Evolutionary conservation across 2,113 vertebrate genomes (phyloP).

Genomic region (Xyliphius kryptos): DNA sequence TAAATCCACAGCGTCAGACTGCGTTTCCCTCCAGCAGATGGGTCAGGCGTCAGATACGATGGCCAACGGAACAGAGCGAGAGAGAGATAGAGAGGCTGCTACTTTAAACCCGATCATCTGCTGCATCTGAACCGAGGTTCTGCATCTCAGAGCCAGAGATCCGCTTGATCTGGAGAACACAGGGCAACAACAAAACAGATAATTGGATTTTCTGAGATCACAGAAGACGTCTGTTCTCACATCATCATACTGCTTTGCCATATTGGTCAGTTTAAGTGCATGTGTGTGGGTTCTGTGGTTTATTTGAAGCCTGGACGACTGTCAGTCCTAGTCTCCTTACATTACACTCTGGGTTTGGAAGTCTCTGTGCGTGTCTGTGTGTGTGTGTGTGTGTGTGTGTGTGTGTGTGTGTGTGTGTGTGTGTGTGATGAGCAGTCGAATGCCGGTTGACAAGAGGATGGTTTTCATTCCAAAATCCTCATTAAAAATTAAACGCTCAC

Average conservation of each 20-base stretch:
- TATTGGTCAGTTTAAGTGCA: constrained; percentile 19
- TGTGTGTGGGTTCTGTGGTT: constrained; percentile 10
- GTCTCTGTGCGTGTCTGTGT: neutral
- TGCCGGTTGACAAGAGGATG: constrained; percentile 35
- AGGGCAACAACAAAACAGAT: constrained; percentile 21
- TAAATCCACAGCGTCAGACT: neutral
- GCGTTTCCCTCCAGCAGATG: constrained; percentile 11
- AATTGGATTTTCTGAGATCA: constrained; percentile 37
- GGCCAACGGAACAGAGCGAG: constrained; percentile 21
- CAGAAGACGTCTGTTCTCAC: constrained; percentile 39
- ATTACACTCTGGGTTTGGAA: neutral
- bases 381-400: constrained; percentile 11
- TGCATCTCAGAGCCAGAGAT: constrained; percentile 29
- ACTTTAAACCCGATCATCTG: constrained; percentile 35
- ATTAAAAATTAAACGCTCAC: constrained; percentile 36
- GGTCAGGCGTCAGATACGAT: constrained; percentile 34
- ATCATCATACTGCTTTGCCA: constrained; percentile 29
- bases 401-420: constrained; percentile 29
- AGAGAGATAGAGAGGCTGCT: constrained; percentile 19
- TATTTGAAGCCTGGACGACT: constrained; percentile 11
- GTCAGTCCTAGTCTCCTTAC: constrained; percentile 14
- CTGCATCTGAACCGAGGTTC: constrained; percentile 30
- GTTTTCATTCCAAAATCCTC: constrained; percentile 39
- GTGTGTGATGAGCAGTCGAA: constrained; percentile 28
- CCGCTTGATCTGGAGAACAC: constrained; percentile 31